These are phyloP conservation scores for Otus sunia DNA, from an alignment of 2,113 vertebrate species.

Conservation along the genomic window DNA sequence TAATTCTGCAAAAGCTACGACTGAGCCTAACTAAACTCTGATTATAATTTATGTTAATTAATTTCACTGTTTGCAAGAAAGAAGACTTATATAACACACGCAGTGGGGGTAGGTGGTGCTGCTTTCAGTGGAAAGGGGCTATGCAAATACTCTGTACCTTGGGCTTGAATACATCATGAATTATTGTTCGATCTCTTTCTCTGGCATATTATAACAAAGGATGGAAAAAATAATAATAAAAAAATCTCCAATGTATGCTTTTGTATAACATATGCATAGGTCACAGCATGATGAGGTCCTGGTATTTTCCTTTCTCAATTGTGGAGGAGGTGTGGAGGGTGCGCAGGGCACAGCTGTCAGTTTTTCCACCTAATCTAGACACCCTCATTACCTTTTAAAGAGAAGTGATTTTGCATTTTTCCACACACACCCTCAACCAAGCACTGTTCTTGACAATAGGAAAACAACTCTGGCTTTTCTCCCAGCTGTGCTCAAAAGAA, in stretches of 20 bases:
- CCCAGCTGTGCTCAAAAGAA: neutral
- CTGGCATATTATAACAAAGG: neutral
- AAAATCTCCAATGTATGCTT: neutral
- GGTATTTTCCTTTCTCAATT: neutral
- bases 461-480: neutral
- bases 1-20: neutral
- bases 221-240: neutral
- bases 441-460: neutral
- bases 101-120: neutral
- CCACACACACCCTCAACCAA: neutral
- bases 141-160: neutral
- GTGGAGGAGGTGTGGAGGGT: neutral
- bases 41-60: slow-evolving; percentile 50
- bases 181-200: neutral
- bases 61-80: slow-evolving; percentile 49
- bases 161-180: neutral
- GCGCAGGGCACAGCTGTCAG: neutral
- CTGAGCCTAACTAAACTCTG: neutral
- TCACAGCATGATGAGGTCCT: neutral
- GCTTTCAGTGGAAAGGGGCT: neutral
- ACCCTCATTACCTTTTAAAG: neutral
- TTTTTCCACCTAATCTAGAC: neutral
- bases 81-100: slow-evolving; percentile 3
- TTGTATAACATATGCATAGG: neutral
- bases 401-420: slow-evolving; percentile 18